Evolutionary conservation across 2,888 invertebrate species (phyloP), one percentile per base, ranked within the genome.

Genomic region (Cerastis leucographa): DNA sequence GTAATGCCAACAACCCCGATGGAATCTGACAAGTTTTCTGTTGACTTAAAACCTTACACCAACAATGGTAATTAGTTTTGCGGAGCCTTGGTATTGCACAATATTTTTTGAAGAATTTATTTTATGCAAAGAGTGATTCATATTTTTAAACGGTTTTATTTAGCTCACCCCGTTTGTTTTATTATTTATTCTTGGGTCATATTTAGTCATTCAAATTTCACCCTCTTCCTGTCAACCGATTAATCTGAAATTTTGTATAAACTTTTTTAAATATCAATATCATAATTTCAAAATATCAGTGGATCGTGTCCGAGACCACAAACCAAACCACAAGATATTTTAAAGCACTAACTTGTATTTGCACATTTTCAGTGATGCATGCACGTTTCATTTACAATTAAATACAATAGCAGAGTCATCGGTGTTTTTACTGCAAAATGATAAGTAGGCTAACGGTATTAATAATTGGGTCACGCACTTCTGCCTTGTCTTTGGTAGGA

Each of bases 311-410:
- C 65, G 22, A 70, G 72, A 71, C 72, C 73, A 76, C 64, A 69
- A 71, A 44, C 9, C 61, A 70, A 68, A 71, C 84, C 81, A 66
- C 80, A 80, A 79, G 7, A 44, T 51, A n/a, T 68, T 71, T 65
- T 71, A 70, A 75, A 77, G 29, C 62, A 61, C 62, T 46, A 22
- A 42, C 66, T 74, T 12, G 69, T 86, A 80, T 87, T 83, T 87
- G 75, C 78, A 82, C 74, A 73, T 80, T 76, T 78, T 80, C 75
- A 80, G 78, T 54, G 73, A 75, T 72, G 83, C 83, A 67, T 75
- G 35, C 61, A 76, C 76, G 64, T 77, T 75, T 76, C 49, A 72
- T 74, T 78, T 46, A 69, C 25, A 62, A 84, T 84, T 79, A 61
- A 68, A 72, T 66, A 80, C 71, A 66, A 73, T 76, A 79, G 76